Evolutionary conservation across 2,113 vertebrate species (phyloP).

Genomic region (Poeciliopsis prolifica): DNA sequence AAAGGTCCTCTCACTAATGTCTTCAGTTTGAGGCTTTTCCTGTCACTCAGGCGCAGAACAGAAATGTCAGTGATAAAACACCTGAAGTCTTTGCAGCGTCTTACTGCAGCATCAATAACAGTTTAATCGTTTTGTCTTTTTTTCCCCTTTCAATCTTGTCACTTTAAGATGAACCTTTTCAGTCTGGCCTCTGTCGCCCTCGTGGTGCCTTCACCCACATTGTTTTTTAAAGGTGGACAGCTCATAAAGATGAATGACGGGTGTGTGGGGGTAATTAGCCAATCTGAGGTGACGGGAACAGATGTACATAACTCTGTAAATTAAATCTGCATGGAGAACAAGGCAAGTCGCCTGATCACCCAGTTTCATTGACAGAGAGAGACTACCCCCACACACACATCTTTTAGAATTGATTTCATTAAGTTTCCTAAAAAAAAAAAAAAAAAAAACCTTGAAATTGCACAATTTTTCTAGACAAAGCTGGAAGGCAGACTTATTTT

Average conservation of each 20-base stretch:
- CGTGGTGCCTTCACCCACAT: conserved; percentile 25
- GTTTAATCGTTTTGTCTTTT: background rate
- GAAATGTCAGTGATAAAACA: background rate
- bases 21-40: background rate
- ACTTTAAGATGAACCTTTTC: conserved; percentile 15
- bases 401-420: conserved; percentile 18
- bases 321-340: no score
- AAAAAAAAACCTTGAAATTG: background rate
- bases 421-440: conserved; percentile 8
- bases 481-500: conserved; percentile 35
- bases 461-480: conserved; percentile 15
- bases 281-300: conserved; percentile 16
- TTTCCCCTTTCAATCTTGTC: background rate
- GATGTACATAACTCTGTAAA: conserved; percentile 18
- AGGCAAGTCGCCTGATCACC: no score
- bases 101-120: background rate
- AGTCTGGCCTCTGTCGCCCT: conserved; percentile 16
- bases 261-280: conserved; percentile 31
- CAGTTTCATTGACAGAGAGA: background rate
- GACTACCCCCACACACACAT: no score
- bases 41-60: background rate
- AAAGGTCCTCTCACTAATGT: background rate
- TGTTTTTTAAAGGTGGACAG: conserved; percentile 40
- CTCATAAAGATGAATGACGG: conserved; percentile 51
- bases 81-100: background rate